phyloP scores from a whole-genome alignment of 2,113 vertebrate species.

The Gadus macrocephalus region DNA sequence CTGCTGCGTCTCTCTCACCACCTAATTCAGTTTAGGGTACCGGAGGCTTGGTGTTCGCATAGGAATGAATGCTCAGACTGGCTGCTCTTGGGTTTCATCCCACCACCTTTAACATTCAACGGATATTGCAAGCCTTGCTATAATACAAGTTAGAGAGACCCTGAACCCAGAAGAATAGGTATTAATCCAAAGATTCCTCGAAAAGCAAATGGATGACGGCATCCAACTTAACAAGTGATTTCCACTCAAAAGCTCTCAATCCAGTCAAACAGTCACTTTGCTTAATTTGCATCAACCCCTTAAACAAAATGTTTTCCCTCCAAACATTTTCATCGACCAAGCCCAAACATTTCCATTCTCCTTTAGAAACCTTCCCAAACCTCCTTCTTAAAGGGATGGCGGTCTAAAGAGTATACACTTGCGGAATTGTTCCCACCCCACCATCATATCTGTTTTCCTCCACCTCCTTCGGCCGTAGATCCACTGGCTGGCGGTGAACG shows the following conservation, averaged over 20 bases:
- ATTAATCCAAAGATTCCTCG: too few species aligned
- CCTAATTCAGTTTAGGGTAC: background rate
- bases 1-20: too few species aligned
- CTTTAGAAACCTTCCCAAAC: too few species aligned
- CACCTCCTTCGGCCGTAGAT: slow-evolving; percentile 74
- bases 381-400: background rate
- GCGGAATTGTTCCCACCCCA: background rate
- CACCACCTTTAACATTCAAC: too few species aligned
- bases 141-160: background rate
- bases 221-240: too few species aligned
- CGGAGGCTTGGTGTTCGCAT: background rate
- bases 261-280: background rate
- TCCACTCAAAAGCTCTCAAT: too few species aligned
- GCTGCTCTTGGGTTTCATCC: too few species aligned
- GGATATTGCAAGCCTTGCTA: background rate
- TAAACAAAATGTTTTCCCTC: background rate
- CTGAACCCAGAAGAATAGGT: too few species aligned
- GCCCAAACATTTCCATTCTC: too few species aligned
- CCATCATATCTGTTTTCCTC: background rate
- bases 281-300: background rate
- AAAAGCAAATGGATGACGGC: too few species aligned
- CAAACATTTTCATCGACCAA: too few species aligned
- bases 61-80: too few species aligned
- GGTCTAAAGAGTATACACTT: background rate
- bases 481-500: slow-evolving; percentile 96